Base-by-base conservation (phyloP, 2,113 vertebrate species). In the Regulus satrapa region DNA sequence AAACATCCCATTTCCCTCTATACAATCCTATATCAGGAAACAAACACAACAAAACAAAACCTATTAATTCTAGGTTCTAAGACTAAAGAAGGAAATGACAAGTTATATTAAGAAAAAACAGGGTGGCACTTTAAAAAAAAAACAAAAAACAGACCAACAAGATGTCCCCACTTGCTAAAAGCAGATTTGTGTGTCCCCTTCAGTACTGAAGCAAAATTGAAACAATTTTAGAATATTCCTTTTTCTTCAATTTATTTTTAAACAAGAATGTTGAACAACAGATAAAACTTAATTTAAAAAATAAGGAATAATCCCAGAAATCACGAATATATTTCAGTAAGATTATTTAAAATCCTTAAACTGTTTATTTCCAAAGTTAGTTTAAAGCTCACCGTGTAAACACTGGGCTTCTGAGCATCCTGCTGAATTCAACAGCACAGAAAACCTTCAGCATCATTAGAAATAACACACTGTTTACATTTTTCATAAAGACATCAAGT, bases 401-500 rank as follows among this genome's bases (percentile, higher is more conserved):
- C 78, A 64, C 38, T 5, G 41, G 23, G 74, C 91, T 94, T 54
- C 80, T 4, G 17, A 92, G 77, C 64, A 87, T 73, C 87, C 74
- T 88, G 80, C 90, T 77, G 75, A 56, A 93, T 43, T 71, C 74
- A 26, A 38, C 43, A 71, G 69, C 73, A 66, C 59, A 73, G 79
- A 84, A 77, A 52, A 73, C 46, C 91, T 62, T 26, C 23, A 0
- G 75, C 61, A 72, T 86, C 92, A 86, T 95, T 85, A 92, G 84
- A 74, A 92, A 86, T 88, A 88, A 96, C 83, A 80, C 92, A 88
- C 68, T 93, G 92, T 83, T 96, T 96, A 94, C 94, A 96, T 96
- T 96, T 97, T 97, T 96, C 93, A 97, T 95, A 92, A 88, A 94
- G 95, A 93, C 95, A 94, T 95, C 85, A 83, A 88, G 68, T 78